Evolutionary conservation across 2,113 vertebrate genomes (phyloP), one percentile per base, ranked within the genome.

Genomic region (Ameiurus melas): DNA sequence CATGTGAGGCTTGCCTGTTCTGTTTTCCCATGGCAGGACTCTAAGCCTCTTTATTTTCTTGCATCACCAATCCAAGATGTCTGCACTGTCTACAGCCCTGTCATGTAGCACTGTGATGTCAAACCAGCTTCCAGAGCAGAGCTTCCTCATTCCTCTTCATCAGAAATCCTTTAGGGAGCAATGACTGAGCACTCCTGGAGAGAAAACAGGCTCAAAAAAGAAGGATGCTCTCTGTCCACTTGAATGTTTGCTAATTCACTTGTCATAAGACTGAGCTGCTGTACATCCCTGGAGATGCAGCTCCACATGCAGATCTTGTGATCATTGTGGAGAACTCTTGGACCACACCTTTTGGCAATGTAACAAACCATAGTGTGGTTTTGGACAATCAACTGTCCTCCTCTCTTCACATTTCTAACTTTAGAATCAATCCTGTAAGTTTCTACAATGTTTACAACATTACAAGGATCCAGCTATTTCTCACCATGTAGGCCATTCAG

Each of bases 131-230:
- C 57, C 90, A 90, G 94, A 92, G 92, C 88, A 92, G 91, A 90
- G 91, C 88, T 77, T 55, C 75, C 86, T 90, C 89, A 87, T 66
- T 89, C 93, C 90, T 92, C 90, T 87, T 89, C 43, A 84, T 86
- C 75, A 78, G 62, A n/a, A 58, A 92, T 90, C 93, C 92, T 90
- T 93, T 94, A 94, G 91, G 89, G 86, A 93, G 92, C 58, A 78
- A 89, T 91, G 91, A 94, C 92, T 92, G 94, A 93, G 93, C 92
- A 88, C 91, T 90, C 80, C 53, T 79, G 70, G 6, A 53, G 4
- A 79, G 16, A 90, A 68, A 70, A 85, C 60, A 88, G 60, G 55
- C 78, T 88, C 53, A 30, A 43, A 30, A 36, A 2, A 22, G 30
- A 81, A 81, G 30, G 53, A 53, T 58, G 53, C 19, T 81, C 53